Base-by-base conservation (phyloP, 1,140 invertebrate genomes). In the Drosophila parvula region DNA sequence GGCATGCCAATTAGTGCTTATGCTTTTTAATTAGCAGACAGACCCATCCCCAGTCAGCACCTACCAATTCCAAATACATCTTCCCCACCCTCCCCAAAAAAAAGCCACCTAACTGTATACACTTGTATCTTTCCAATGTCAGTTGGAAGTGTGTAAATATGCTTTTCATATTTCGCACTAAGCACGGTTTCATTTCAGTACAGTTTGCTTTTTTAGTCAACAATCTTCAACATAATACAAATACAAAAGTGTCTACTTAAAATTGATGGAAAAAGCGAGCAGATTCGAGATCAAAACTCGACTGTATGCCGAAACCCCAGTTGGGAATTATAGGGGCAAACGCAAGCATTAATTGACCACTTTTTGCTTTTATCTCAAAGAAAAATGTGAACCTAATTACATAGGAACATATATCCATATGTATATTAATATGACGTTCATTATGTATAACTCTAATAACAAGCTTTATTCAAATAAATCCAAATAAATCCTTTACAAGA, bases 1-100 rank as follows among this genome's bases (percentile, higher is more conserved):
- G 79, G 83, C 63, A 82, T 75, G 67, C 79, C 83, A 86, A 86
- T 88, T 86, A 86, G 76, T 86, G 83, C 71, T 76, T 88, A 86
- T 81, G 82, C 76, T 82, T 88, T 86, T 88, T 86, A 86, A 86
- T 86, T 86, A 86, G 82, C 67, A 79, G 55, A 51, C 68, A 76
- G 40, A 34, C 45, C 73, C 58, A 51, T 43, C 38, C 47, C 34
- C 38, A 47, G 59, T 47, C 18, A 27, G 34, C 45, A 47, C 48
- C 45, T 27, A 41, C 53, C 38, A 44, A 12, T 22, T 43, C 36
- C 36, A 68, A 44, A 45, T 9, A 18, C 41, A 30, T 58, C 28
- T 16, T 28, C 30, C 43, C n/a, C n/a, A n/a, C n/a, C n/a, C n/a
- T n/a, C n/a, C 40, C 14, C 36, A 57, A 36, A 32, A 10, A 27